These are phyloP conservation scores for Oscheius sp. DNA, from an alignment of 2,888 invertebrate genomes.

Conservation along the genomic window DNA sequence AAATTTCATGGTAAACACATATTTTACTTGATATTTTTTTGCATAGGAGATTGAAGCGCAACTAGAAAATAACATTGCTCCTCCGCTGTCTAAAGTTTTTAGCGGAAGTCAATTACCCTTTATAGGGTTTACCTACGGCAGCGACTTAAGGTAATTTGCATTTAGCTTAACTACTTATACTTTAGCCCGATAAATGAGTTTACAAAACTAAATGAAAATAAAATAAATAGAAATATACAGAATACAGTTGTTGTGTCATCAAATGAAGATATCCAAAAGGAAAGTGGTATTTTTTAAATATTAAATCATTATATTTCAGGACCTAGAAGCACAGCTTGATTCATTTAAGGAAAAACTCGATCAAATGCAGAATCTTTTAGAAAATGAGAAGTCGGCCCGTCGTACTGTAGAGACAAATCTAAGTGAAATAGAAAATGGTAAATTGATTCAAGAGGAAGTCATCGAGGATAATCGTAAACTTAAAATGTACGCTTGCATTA, in stretches of 20 bases:
- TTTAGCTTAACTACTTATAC: background rate
- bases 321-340: constrained; percentile 13
- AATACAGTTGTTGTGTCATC: background rate
- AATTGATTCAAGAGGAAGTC: constrained; percentile 80
- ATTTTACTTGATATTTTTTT: constrained; percentile 71
- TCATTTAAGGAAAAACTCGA: constrained; percentile 32
- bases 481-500: too few relatives aligned
- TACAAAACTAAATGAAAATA: background rate
- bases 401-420: constrained; percentile 82
- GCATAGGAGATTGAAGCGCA: constrained; percentile 78
- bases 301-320: background rate
- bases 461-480: too few relatives aligned
- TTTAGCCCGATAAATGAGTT: constrained; percentile 23
- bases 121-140: constrained; percentile 95
- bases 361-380: constrained; percentile 34
- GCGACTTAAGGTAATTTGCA: constrained; percentile 74
- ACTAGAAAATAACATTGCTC: constrained; percentile 80
- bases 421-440: constrained; percentile 91
- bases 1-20: constrained; percentile 81
- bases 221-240: background rate
- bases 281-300: background rate
- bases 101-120: constrained; percentile 98
- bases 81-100: constrained; percentile 95
- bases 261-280: background rate
- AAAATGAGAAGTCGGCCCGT: constrained; percentile 40